These are phyloP conservation scores for Leucopternis melanops DNA, from an alignment of 2,113 vertebrate genomes.

Conservation along the genomic window DNA sequence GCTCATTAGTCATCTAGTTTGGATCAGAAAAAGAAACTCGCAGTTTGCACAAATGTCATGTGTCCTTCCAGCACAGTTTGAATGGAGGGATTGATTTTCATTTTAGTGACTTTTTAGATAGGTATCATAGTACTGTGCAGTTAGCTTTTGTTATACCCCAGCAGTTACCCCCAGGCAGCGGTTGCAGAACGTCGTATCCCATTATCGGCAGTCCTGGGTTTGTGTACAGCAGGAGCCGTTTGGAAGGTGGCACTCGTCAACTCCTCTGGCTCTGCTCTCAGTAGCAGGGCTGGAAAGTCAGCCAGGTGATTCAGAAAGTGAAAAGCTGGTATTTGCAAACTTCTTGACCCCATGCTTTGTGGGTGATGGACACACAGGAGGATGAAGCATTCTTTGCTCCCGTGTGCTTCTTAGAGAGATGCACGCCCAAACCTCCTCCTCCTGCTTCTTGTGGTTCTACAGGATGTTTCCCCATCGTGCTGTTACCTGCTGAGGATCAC, in stretches of 20 bases:
- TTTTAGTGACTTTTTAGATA: neutral
- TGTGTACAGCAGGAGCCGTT: neutral
- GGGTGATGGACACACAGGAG: neutral
- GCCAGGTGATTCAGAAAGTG: neutral
- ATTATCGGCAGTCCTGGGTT: accelerated
- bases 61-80: neutral
- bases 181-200: neutral
- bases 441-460: neutral
- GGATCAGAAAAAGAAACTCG: neutral
- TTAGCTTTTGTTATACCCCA: neutral
- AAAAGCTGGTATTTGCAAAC: neutral
- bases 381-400: neutral
- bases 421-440: neutral
- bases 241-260: neutral
- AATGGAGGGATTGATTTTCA: neutral
- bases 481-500: neutral
- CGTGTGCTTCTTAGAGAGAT: accelerated
- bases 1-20: neutral
- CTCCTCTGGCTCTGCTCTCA: neutral
- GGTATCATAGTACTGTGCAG: neutral
- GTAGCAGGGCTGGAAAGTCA: neutral
- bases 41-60: neutral
- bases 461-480: neutral
- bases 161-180: neutral
- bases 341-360: neutral